Conservation (phyloP, 2,113 vertebrate species). For the Struthidea cinerea region DNA sequence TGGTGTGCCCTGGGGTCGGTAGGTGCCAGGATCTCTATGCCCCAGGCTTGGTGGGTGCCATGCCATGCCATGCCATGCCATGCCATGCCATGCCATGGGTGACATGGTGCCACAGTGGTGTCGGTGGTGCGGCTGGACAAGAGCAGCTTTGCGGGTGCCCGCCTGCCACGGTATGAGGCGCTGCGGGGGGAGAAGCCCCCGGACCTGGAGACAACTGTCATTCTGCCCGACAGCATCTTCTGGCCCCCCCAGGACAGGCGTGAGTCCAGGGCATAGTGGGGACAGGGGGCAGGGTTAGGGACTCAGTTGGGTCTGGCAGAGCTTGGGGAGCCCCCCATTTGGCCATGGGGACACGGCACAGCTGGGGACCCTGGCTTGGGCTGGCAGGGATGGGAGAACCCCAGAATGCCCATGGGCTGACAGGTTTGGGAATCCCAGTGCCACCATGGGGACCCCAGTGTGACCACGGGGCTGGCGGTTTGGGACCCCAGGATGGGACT, state of each 20-base stretch:
- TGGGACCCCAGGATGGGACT: not conserved
- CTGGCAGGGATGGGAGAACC: not conserved
- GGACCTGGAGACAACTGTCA: constrained; percentile 85
- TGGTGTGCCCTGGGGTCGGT: not conserved
- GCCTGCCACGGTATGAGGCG: constrained; percentile 84
- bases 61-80: accelerated
- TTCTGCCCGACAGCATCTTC: constrained; percentile 86
- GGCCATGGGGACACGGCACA: not conserved
- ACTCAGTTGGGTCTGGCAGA: not conserved
- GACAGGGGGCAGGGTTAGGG: not conserved
- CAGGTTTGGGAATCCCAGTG: not conserved
- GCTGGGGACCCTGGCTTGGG: not conserved
- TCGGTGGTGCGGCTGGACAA: constrained; percentile 90
- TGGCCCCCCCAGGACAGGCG: constrained; percentile 62
- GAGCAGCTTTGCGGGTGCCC: constrained; percentile 82
- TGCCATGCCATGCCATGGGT: not conserved
- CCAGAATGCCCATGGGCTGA: not conserved
- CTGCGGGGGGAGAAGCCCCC: constrained; percentile 81
- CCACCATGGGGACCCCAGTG: not conserved
- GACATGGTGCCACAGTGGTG: constrained; percentile 69
- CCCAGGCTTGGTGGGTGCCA: not conserved
- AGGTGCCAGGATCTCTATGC: not conserved
- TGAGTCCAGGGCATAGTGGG: not conserved
- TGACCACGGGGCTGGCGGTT: not conserved
- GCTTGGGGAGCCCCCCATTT: not conserved